Base-by-base conservation (phyloP, 2,888 invertebrate genomes). In the Selenia dentaria region DNA sequence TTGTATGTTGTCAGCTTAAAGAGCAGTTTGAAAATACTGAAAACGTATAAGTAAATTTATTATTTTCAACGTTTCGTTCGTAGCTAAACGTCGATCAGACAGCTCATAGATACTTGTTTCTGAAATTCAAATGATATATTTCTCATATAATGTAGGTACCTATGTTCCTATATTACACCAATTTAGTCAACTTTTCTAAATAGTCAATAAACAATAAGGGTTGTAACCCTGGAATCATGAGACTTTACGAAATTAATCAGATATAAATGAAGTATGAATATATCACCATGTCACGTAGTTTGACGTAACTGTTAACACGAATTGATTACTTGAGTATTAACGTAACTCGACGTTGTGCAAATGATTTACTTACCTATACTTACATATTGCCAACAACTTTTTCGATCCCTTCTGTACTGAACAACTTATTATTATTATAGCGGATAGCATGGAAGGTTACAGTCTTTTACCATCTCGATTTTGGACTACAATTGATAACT, bases 241-340 rank as follows among this genome's bases (percentile, higher is more conserved):
- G 9, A 10, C 22, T 5, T 10, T 25, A 25, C 9, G 29, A 35
- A 45, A 34, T 3, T n/a, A n/a, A n/a, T n/a, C n/a, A n/a, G n/a
- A n/a, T n/a, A n/a, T n/a, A n/a, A n/a, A n/a, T n/a, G n/a, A 27
- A 2, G 24, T 29, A 45, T 39, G 26, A 12, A 40, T 26, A 10
- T 26, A 27, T 46, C 12, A 18, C 24, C 29, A 35, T 31, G 35
- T 46, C 46, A 46, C 40, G 46, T 46, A 36, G 13, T 40, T 20
- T 10, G 11, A 29, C 35, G 46, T 40, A 35, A 46, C 31, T 11
- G 29, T 24, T 36, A 33, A n/a, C 27, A 22, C 13, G 37, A 29
- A 29, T 35, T 36, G 27, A 36, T 36, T 33, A 6, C 45, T 14
- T 11, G 32, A 9, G 3, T 35, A 29, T 8, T 22, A 33, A 10